A percentile compares a stretch with the other conserved stretches of the same genome.
Evolutionary conservation across 2,797 vertebrate genomes (phyloP).

Genomic region (Ctenopoma kingsleyae): DNA sequence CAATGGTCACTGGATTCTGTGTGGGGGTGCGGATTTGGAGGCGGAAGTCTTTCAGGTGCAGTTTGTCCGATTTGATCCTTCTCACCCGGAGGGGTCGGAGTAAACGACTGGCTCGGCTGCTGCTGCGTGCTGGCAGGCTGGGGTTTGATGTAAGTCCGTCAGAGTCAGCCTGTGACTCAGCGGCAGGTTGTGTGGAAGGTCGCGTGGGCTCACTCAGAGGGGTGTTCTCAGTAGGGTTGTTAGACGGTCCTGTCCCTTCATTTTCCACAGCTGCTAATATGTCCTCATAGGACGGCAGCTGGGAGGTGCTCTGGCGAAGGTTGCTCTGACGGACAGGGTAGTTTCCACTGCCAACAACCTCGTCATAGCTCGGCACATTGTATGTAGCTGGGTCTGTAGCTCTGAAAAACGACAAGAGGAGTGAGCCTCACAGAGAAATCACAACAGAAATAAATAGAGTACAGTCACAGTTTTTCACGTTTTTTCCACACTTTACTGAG

Average conservation of each 20-base stretch:
- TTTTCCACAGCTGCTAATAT: constrained; percentile 87
- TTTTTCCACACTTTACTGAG: too few relatives aligned
- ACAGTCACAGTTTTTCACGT: too few relatives aligned
- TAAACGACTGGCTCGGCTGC: constrained; percentile 87
- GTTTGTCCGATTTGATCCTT: constrained; percentile 96
- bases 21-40: constrained; percentile 87
- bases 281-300: constrained; percentile 95
- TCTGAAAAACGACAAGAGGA: constrained; percentile 48
- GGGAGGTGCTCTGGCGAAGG: constrained; percentile 84
- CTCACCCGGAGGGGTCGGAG: constrained; percentile 91
- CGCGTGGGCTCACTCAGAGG: constrained; percentile 14
- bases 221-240: constrained; percentile 32
- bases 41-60: constrained; percentile 93
- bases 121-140: constrained; percentile 75
- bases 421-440: too few relatives aligned
- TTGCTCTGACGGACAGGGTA: constrained; percentile 84
- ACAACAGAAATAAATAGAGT: too few relatives aligned
- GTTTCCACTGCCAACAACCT: constrained; percentile 87
- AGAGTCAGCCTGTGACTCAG: constrained; percentile 28
- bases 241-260: constrained; percentile 63
- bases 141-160: constrained; percentile 17
- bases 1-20: constrained; percentile 86
- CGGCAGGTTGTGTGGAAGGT: background rate
- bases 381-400: constrained; percentile 63
- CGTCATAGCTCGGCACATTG: constrained; percentile 94